Base-by-base conservation (phyloP, 2,113 vertebrate genomes). In the Tympanuchus pallidicinctus region DNA sequence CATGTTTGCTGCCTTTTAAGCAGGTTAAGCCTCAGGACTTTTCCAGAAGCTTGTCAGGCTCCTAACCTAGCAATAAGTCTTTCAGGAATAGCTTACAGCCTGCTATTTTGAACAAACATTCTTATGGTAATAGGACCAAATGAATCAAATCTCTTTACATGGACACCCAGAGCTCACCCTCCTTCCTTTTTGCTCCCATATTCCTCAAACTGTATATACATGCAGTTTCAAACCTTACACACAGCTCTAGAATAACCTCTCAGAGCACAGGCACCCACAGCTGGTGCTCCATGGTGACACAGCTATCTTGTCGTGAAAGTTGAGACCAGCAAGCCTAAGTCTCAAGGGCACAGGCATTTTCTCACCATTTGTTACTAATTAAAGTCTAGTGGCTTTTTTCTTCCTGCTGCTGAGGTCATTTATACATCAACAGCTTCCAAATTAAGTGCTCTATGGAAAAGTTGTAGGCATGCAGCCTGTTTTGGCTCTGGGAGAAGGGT, bases 341-440 rank as follows among this genome's bases (percentile, higher is more conserved):
- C 94, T 77, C 69, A 86, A 83, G 57, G 45, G 28, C 86, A 93
- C 52, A 81, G 71, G 48, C 34, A 25, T 93, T 90, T 88, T 86
- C 88, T 86, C 72, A 74, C 76, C 82, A 64, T 77, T 75, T 89
- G 78, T 94, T 90, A 88, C 88, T 92, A 93, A 88, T 80, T 91
- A 40, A 91, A 94, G 64, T 70, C 72, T 42, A 91, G 67, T 8
- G 65, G 69, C 57, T 90, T 87, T 93, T 88, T 75, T 88, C 20
- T 88, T 81, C 60, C 56, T 86, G 72, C 27, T 57, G 88, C 73
- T 84, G 69, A 40, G 52, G 52, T 90, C 90, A 92, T 57, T 73
- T 80, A 47, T 18, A 79, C 40, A 95, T 59, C 48, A 83, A 43
- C 38, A 86, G 42, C 52, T 75, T 82, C 54, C 82, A 82, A 82